Evolutionary conservation across 2,797 vertebrate species (phyloP).

Genomic region (Paratrypauchen microcephalus): DNA sequence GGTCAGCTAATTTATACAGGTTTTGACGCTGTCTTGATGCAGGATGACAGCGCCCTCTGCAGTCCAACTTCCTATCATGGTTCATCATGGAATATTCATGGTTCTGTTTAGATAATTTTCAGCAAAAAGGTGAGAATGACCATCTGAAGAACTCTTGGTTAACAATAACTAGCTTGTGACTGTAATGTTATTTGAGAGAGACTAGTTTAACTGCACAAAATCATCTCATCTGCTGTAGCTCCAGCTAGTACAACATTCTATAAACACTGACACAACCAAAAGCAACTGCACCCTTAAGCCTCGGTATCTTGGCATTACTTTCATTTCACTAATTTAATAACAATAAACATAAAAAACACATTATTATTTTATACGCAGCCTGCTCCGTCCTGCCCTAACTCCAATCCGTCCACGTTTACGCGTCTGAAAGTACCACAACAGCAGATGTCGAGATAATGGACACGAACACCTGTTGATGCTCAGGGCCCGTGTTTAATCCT

Average conservation of each 20-base stretch:
- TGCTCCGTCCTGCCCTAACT: conserved; percentile 1
- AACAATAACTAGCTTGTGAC: too few relatives aligned
- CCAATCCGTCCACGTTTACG: neutral
- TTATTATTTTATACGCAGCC: conserved; percentile 6
- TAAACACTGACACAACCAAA: neutral
- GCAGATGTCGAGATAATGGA: conserved; percentile 1
- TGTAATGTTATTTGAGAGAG: too few relatives aligned
- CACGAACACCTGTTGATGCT: conserved; percentile 9
- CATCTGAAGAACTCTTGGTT: too few relatives aligned
- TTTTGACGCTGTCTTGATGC: too few relatives aligned
- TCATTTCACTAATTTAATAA: conserved; percentile 4
- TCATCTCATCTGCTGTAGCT: too few relatives aligned
- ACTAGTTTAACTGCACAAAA: too few relatives aligned
- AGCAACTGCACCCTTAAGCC: neutral
- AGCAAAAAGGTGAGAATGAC: too few relatives aligned
- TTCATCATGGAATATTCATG: too few relatives aligned
- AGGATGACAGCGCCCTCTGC: too few relatives aligned
- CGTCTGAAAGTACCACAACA: neutral
- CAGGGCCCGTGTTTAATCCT: conserved; percentile 2
- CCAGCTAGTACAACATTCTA: neutral
- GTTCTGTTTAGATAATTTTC: too few relatives aligned
- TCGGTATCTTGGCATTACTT: neutral
- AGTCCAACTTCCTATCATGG: too few relatives aligned
- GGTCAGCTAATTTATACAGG: too few relatives aligned
- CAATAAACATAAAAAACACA: conserved; percentile 3